Conservation (phyloP, 2,113 vertebrate genomes). For the Megalops atlanticus region DNA sequence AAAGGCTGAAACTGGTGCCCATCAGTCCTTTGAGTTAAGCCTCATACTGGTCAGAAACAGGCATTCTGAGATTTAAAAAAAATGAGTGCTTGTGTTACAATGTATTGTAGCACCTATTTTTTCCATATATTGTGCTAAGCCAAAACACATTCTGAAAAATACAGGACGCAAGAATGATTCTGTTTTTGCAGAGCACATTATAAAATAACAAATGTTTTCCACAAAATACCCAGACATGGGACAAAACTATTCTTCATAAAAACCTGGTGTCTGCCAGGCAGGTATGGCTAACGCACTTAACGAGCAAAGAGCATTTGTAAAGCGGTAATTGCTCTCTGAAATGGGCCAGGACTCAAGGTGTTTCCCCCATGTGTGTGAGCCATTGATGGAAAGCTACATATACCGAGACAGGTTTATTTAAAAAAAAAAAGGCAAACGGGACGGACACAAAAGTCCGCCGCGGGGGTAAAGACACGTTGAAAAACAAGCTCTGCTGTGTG, state of each 20-base stretch:
- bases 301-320: background rate
- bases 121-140: conserved; percentile 49
- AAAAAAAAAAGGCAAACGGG: conserved; percentile 37
- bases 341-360: background rate
- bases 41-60: background rate
- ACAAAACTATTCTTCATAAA: conserved; percentile 34
- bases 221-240: conserved; percentile 50
- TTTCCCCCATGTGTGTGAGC: background rate
- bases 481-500: conserved; percentile 56
- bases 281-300: conserved; percentile 14
- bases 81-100: background rate
- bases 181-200: conserved; percentile 44
- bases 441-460: conserved; percentile 19
- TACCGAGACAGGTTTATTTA: background rate
- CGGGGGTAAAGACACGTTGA: conserved; percentile 39
- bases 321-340: background rate
- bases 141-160: conserved; percentile 39
- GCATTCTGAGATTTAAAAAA: background rate
- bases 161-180: conserved; percentile 37
- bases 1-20: background rate
- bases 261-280: conserved; percentile 8
- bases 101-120: conserved; percentile 38
- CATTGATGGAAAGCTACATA: background rate
- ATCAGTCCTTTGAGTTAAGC: background rate
- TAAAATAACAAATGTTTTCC: conserved; percentile 30